These are phyloP conservation scores for Agrilus mali DNA, from an alignment of 2,888 invertebrate genomes.

Conservation along the genomic window DNA sequence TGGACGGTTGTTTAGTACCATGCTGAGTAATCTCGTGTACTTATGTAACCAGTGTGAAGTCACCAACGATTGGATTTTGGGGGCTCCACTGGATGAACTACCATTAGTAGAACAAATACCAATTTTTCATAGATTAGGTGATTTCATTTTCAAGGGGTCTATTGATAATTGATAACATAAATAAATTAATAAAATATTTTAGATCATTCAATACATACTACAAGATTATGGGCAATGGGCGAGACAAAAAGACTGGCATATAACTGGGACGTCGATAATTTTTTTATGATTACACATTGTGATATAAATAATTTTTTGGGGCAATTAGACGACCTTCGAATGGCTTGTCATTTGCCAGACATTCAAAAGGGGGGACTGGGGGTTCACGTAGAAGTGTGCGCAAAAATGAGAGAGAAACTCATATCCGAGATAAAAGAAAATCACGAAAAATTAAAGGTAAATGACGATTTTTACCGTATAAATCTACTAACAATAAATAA, in stretches of 20 bases:
- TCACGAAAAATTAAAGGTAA: conserved; percentile 60
- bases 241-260: conserved; percentile 61
- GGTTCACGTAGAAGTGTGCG: conserved; percentile 68
- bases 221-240: conserved; percentile 62
- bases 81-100: conserved; percentile 60
- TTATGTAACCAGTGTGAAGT: conserved; percentile 66
- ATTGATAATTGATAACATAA: not conserved
- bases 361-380: conserved; percentile 44
- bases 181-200: conserved; percentile 10
- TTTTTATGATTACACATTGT: conserved; percentile 54
- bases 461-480: not conserved
- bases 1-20: conserved; percentile 41
- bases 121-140: conserved; percentile 56
- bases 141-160: not conserved
- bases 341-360: conserved; percentile 46
- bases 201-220: conserved; percentile 73
- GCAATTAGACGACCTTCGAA: conserved; percentile 42
- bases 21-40: conserved; percentile 56
- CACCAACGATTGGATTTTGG: conserved; percentile 55
- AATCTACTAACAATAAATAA: not conserved
- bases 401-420: conserved; percentile 67
- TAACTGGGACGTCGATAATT: conserved; percentile 61
- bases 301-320: conserved; percentile 51
- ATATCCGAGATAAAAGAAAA: conserved; percentile 68
- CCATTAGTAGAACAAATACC: conserved; percentile 77